Conservation (phyloP, 2,888 invertebrate species). For the Odontothrips loti region DNA sequence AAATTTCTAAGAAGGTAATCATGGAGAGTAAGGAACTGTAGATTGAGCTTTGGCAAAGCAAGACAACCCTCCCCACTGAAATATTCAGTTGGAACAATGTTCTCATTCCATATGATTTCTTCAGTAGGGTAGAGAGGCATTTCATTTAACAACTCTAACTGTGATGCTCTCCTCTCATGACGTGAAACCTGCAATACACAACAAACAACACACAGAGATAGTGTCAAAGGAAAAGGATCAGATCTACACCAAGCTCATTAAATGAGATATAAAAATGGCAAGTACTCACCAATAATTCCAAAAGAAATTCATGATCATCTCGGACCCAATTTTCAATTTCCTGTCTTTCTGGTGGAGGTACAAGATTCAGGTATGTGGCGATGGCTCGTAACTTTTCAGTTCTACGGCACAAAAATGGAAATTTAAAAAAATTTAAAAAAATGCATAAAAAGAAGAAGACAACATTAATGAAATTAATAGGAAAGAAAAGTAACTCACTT, state of each 20-base stretch:
- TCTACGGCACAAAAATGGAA: slow-evolving; percentile 53
- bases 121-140: slow-evolving; percentile 99
- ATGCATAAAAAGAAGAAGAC: slow-evolving; percentile 30
- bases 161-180: slow-evolving; percentile 85
- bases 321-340: slow-evolving; percentile 69
- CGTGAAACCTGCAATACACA: slow-evolving; percentile 62
- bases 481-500: slow-evolving; percentile 52
- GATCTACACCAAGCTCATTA: too few relatives aligned
- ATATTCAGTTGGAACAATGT: slow-evolving; percentile 95
- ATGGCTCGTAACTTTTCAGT: slow-evolving; percentile 77
- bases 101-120: slow-evolving; percentile 97
- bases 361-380: slow-evolving; percentile 79
- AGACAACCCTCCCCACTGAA: slow-evolving; percentile 94
- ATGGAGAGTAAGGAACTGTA: slow-evolving; percentile 96
- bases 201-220: too few relatives aligned
- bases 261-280: background rate
- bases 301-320: slow-evolving; percentile 73
- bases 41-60: slow-evolving; percentile 93
- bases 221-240: background rate
- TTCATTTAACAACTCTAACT: slow-evolving; percentile 89
- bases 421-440: too few relatives aligned
- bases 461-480: slow-evolving; percentile 19
- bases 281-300: slow-evolving; percentile 73
- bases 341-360: slow-evolving; percentile 70
- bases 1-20: slow-evolving; percentile 97